phyloP scores from a whole-genome alignment of 2,113 vertebrate genomes.

The Alligator mississippiensis region DNA sequence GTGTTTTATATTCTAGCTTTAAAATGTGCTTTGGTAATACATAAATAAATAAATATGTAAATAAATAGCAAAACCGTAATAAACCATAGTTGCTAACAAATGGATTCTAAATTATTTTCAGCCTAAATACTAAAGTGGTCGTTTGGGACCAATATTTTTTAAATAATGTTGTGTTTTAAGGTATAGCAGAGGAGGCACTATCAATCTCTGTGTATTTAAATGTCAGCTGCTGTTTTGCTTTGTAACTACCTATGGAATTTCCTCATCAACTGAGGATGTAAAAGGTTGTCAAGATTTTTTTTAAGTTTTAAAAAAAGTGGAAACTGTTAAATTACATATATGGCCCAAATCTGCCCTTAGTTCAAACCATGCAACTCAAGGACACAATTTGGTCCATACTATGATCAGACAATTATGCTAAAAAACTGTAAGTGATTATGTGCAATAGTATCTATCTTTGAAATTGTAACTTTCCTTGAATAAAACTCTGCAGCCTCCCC shows the following conservation, averaged over 20 bases:
- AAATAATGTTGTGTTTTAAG: slow-evolving; percentile 2
- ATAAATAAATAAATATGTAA: neutral
- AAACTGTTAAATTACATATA: neutral
- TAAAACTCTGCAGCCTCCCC: neutral
- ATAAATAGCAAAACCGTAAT: neutral
- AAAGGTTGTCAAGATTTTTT: neutral
- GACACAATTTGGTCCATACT: neutral
- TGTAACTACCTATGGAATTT: neutral
- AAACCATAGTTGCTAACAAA: neutral
- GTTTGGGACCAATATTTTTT: neutral
- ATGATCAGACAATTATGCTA: neutral
- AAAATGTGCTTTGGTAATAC: neutral
- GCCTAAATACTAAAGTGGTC: neutral
- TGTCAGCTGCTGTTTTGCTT: slow-evolving; percentile 2
- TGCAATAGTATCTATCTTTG: neutral
- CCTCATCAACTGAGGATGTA: neutral
- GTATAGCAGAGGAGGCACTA: neutral
- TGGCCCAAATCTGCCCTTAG: neutral
- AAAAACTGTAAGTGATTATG: neutral
- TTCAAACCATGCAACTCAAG: neutral
- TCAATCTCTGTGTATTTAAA: neutral
- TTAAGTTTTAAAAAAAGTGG: neutral
- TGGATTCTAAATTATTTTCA: slow-evolving; percentile 27
- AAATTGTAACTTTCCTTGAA: neutral
- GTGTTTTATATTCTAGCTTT: slow-evolving; percentile 19